Percentiles rank a stretch among this genome's conserved stretches.
Conservation (phyloP, 2,888 invertebrate genomes). For the Eumacrocentrus americanus region DNA sequence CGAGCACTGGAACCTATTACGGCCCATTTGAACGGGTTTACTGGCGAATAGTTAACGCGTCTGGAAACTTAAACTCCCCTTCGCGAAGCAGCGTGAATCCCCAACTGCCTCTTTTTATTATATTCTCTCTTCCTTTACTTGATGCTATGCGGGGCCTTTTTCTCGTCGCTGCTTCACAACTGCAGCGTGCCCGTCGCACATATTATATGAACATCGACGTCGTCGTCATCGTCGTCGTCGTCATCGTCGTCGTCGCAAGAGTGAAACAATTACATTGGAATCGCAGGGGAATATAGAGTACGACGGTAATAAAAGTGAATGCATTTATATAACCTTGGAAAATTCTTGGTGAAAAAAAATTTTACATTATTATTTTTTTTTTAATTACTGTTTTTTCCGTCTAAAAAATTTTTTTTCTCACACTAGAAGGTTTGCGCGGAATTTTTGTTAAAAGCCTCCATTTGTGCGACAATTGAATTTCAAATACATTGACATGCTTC, state of each 20-base stretch:
- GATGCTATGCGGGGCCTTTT: too few species aligned
- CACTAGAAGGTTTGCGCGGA: background rate
- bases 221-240: too few species aligned
- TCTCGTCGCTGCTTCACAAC: too few species aligned
- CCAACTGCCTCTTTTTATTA: background rate
- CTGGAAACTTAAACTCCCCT: slow-evolving; percentile 9
- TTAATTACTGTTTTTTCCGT: background rate
- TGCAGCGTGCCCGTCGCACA: too few species aligned
- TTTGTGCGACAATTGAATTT: slow-evolving; percentile 1
- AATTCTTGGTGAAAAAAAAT: background rate
- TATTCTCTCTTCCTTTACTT: background rate
- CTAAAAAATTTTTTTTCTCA: background rate
- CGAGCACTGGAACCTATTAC: slow-evolving; percentile 28
- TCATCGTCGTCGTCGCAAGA: too few species aligned
- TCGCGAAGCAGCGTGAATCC: background rate
- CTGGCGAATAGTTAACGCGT: slow-evolving; percentile 26
- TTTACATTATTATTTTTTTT: background rate
- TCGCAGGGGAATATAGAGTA: background rate
- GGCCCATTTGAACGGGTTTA: slow-evolving; percentile 29
- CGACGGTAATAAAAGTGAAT: background rate
- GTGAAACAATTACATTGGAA: background rate
- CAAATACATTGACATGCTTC: slow-evolving; percentile 13
- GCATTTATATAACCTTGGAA: background rate
- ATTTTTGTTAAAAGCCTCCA: slow-evolving; percentile 8
- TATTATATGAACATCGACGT: background rate